Evolutionary conservation across 2,797 vertebrate genomes (phyloP).

Genomic region (Pseudocheirus occidentalis): DNA sequence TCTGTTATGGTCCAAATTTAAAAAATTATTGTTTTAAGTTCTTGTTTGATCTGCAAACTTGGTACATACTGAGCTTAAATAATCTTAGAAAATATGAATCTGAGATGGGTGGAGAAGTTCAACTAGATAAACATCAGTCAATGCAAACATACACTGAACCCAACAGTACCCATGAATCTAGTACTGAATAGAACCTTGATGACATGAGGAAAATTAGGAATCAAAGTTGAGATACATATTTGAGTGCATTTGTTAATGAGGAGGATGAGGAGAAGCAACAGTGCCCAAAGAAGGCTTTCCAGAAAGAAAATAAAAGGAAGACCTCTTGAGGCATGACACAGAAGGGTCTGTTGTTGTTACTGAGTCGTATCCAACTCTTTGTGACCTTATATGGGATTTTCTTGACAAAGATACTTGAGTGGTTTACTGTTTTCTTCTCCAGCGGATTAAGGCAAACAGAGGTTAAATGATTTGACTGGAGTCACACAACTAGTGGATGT

Average conservation of each 20-base stretch:
- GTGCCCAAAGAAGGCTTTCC: too few species aligned
- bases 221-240: not conserved
- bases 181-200: not conserved
- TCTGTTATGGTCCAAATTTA: too few species aligned
- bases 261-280: too few species aligned
- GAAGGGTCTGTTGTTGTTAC: too few species aligned
- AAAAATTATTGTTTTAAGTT: too few species aligned
- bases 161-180: not conserved
- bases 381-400: not conserved
- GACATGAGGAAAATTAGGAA: not conserved
- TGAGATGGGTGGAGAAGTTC: not conserved
- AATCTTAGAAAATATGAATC: not conserved
- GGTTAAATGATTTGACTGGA: not conserved
- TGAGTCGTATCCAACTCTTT: too few species aligned
- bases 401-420: not conserved
- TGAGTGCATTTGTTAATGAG: not conserved
- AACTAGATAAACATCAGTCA: not conserved
- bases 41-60: too few species aligned
- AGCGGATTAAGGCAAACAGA: too few species aligned
- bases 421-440: not conserved
- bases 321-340: too few species aligned
- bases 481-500: too few species aligned
- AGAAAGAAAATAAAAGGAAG: too few species aligned
- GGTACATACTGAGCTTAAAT: too few species aligned
- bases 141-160: not conserved